Conservation (phyloP, 2,888 invertebrate species). For the Spilarctia lutea region DNA sequence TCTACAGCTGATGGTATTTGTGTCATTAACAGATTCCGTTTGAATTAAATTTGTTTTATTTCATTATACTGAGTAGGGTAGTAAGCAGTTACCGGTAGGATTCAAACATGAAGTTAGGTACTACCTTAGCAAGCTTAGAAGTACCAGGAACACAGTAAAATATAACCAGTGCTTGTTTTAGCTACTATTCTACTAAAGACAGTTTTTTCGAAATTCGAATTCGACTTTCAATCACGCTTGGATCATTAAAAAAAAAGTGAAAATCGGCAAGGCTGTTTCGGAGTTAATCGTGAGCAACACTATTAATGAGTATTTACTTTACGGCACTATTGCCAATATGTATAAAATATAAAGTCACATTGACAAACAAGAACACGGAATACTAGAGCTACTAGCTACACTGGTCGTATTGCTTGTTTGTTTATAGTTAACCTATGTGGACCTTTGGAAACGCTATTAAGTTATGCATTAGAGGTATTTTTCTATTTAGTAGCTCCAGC, state of each 20-base stretch:
- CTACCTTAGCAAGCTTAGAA: neutral
- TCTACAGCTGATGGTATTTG: constrained; percentile 50
- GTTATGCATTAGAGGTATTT: neutral
- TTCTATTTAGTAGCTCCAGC: neutral
- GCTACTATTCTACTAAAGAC: neutral
- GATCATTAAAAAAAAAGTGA: too few species aligned
- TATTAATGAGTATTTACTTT: too few species aligned
- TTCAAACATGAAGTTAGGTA: neutral
- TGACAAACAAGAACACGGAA: neutral
- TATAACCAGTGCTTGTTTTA: too few species aligned
- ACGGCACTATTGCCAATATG: neutral
- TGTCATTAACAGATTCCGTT: constrained; percentile 52
- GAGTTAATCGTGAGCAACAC: too few species aligned
- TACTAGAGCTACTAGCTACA: neutral
- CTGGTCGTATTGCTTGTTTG: neutral
- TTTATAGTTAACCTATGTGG: neutral
- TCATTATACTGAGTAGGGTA: neutral
- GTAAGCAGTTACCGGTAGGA: neutral
- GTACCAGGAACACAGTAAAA: neutral
- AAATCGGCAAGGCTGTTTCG: too few species aligned
- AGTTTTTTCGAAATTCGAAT: neutral
- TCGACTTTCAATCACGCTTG: too few species aligned
- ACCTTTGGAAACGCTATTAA: neutral
- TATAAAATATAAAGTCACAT: neutral
- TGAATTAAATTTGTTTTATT: constrained; percentile 44